phyloP scores from a whole-genome alignment of 2,113 vertebrate genomes.

The Lycaon pictus region DNA sequence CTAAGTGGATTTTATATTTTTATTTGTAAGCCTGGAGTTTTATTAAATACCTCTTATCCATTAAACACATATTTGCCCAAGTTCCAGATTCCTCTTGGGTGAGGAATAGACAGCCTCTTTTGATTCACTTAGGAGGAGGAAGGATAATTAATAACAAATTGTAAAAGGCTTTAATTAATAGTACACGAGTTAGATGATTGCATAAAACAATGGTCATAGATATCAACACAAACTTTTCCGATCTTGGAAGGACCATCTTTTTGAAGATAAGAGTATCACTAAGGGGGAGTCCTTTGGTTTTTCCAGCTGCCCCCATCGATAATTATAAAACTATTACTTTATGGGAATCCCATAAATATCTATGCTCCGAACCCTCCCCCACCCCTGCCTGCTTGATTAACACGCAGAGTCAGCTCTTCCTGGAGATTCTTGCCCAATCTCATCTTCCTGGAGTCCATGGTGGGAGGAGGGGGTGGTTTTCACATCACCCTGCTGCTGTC shows the following conservation, averaged over 20 bases:
- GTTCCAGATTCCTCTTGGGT: not conserved
- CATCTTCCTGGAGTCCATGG: not conserved
- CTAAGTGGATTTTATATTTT: not conserved
- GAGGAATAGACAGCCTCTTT: not conserved
- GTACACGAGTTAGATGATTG: not conserved
- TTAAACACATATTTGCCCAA: not conserved
- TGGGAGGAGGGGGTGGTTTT: not conserved
- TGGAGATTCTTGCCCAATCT: not conserved
- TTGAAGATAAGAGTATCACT: not conserved
- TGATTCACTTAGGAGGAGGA: not conserved
- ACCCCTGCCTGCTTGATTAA: not conserved
- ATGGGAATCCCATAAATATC: no score
- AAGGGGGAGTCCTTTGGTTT: not conserved
- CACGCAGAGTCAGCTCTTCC: no score
- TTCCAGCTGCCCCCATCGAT: not conserved
- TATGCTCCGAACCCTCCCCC: not conserved
- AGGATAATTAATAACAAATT: not conserved
- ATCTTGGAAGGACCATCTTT: not conserved
- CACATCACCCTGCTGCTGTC: not conserved
- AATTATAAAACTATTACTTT: fast-evolving
- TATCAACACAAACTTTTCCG: not conserved
- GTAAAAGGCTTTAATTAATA: not conserved
- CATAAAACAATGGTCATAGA: not conserved
- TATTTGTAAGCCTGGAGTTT: not conserved
- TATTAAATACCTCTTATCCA: not conserved